phyloP scores from a whole-genome alignment of 2,888 invertebrate species.

The Drosophila meridionalis region DNA sequence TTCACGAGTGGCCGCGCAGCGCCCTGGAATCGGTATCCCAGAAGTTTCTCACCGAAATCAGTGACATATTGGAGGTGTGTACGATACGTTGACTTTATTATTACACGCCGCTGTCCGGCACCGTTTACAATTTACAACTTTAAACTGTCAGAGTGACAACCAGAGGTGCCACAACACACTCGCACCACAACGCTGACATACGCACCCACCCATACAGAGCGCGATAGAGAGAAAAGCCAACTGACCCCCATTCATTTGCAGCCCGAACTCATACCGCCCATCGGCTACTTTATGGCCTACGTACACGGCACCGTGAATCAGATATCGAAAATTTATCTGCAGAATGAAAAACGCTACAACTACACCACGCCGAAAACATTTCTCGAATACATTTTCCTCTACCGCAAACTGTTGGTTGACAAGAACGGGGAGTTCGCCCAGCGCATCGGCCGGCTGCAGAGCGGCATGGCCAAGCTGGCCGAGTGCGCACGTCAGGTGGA shows the following conservation, averaged over 20 bases:
- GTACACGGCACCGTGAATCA: constrained; percentile 96
- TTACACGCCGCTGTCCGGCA: constrained; percentile 36
- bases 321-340: constrained; percentile 92
- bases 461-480: constrained; percentile 94
- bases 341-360: constrained; percentile 95
- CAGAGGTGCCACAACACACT: constrained; percentile 28
- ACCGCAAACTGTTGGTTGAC: constrained; percentile 89
- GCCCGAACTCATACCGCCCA: constrained; percentile 88
- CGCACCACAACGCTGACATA: constrained; percentile 17
- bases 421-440: constrained; percentile 90
- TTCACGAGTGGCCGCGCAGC: constrained; percentile 97
- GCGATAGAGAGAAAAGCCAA: constrained; percentile 20
- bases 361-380: constrained; percentile 99
- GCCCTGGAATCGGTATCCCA: constrained; percentile 96
- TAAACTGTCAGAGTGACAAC: constrained; percentile 55
- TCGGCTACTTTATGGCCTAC: constrained; percentile 96
- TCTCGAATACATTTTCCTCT: constrained; percentile 96
- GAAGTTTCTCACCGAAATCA: constrained; percentile 92
- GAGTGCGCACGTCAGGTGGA: constrained; percentile 95
- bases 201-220: constrained; percentile 6
- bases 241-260: constrained; percentile 79
- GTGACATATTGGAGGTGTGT: constrained; percentile 89
- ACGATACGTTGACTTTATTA: constrained; percentile 24
- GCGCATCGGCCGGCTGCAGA: constrained; percentile 93
- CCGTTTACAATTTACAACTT: constrained; percentile 68